Base-by-base conservation (phyloP, 2,888 invertebrate species). In the Rhagium mordax region DNA sequence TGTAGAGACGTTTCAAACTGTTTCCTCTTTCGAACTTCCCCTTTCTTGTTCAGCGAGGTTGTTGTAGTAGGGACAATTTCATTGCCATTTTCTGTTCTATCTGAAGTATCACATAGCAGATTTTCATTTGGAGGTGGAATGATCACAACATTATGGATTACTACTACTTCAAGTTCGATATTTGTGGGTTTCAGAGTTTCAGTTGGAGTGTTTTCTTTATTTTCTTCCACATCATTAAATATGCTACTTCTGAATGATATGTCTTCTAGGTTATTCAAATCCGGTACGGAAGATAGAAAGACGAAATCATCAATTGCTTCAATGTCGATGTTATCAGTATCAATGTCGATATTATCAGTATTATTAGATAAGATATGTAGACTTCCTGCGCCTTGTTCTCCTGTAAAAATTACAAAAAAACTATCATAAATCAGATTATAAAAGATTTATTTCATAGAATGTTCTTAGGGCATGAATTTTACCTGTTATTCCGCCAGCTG, bases 21-120 rank as follows among this genome's bases (percentile, higher is more conserved):
- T 16, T 18, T 16, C 49, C 49, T 49, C 18, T 49, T 49, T 49
- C 49, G 49, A 49, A 49, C 18, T 49, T 49, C 49, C 49, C 49
- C 49, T 18, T 49, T 18, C 18, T 49, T 49, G 18, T 49, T 49
- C 10, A 49, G 49, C 18, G 49, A 49, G 49, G 18, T 49, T 49
- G 49, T 16, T 16, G 49, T 49, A 49, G 7, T 49, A 49, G 18
- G 1, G 49, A 49, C 49, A 49, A 49, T 49, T 49, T 49, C 49
- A 49, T 49, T 49, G 16, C 49, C 49, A 49, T 18, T 49, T 49
- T 49, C 49, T 49, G 49, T 18, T 7, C 49, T 49, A 49, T 49
- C 49, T 18, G 18, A 49, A 18, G 49, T 49, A 18, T 49, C 18
- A 49, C 49, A 49, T 49, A 18, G 18, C 49, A 49, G 49, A 41